phyloP scores from a whole-genome alignment of 1,140 invertebrate genomes.

The Leptinotarsa texana region DNA sequence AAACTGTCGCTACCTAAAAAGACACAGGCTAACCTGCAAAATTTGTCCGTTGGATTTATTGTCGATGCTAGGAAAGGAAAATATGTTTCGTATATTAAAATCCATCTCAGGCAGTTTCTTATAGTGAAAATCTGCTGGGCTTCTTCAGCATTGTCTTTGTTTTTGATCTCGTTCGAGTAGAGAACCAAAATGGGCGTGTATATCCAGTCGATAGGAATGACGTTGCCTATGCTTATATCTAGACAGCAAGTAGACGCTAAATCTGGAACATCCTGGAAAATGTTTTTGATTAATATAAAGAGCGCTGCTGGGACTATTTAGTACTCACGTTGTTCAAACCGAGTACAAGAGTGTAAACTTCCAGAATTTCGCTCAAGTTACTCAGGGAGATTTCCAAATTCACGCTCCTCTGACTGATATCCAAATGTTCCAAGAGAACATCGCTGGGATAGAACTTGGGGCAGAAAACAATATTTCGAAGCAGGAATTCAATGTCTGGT shows the following conservation, averaged over 20 bases:
- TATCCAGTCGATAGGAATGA: constrained; percentile 71
- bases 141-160: constrained; percentile 49
- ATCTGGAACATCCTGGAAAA: constrained; percentile 43
- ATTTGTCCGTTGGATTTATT: constrained; percentile 61
- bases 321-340: constrained; percentile 53
- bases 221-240: constrained; percentile 55
- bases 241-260: constrained; percentile 38
- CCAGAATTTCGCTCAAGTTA: constrained; percentile 58
- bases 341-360: constrained; percentile 59
- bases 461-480: constrained; percentile 61
- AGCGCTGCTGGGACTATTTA: too few relatives aligned
- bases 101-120: constrained; percentile 61
- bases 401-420: constrained; percentile 55
- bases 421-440: constrained; percentile 58
- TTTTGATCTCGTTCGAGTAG: constrained; percentile 59
- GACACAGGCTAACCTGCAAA: constrained; percentile 62
- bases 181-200: constrained; percentile 66
- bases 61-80: constrained; percentile 59
- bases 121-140: constrained; percentile 56
- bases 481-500: constrained; percentile 57
- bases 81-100: constrained; percentile 63
- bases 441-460: constrained; percentile 61
- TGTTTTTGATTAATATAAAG: constrained; percentile 16
- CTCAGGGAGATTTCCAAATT: constrained; percentile 55
- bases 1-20: constrained; percentile 63